Conservation (phyloP, 2,113 vertebrate species). For the Notarius lentiginosus region DNA sequence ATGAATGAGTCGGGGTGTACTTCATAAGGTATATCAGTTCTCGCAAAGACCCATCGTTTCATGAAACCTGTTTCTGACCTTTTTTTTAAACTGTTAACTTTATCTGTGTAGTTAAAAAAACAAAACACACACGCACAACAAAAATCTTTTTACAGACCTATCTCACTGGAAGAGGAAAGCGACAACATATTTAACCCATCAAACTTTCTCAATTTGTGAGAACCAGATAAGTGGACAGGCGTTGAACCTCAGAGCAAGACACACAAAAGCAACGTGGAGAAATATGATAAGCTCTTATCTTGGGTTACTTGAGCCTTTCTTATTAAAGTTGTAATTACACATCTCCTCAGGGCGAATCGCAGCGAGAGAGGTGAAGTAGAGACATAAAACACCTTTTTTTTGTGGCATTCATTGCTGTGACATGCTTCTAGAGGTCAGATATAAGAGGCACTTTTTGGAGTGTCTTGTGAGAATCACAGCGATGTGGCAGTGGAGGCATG, state of each 20-base stretch:
- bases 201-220: conserved; percentile 41
- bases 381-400: conserved; percentile 30
- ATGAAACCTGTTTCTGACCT: not conserved
- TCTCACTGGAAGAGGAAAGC: conserved; percentile 32
- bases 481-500: not conserved
- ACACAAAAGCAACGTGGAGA: conserved; percentile 66
- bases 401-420: conserved; percentile 21
- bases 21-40: not conserved
- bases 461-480: not conserved
- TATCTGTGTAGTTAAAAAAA: not conserved
- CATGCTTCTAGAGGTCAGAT: not conserved
- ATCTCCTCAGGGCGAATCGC: conserved; percentile 54
- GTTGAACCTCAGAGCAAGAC: conserved; percentile 53
- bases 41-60: not conserved
- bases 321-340: conserved; percentile 68
- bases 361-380: conserved; percentile 32
- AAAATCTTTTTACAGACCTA: conserved; percentile 1
- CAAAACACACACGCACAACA: not conserved
- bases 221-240: conserved; percentile 61
- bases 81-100: not conserved
- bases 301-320: conserved; percentile 59
- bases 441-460: not conserved
- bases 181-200: conserved; percentile 38
- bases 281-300: conserved; percentile 71
- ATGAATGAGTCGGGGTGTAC: no score